These are phyloP conservation scores for Syndactyla subalaris DNA, from an alignment of 2,797 vertebrate species.

Conservation along the genomic window DNA sequence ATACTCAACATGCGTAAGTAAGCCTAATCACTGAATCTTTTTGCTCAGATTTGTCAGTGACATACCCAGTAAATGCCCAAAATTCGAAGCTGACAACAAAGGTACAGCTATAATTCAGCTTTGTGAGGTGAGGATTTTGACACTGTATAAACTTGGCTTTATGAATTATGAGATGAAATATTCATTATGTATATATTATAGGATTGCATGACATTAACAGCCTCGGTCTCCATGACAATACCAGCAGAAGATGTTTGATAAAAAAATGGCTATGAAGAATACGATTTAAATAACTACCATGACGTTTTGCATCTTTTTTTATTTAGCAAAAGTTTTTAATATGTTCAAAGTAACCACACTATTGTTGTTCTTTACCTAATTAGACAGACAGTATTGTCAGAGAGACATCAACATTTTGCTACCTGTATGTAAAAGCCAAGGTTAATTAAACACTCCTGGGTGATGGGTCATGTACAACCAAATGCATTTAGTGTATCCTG, in stretches of 20 bases:
- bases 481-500: not conserved
- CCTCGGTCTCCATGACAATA: slow-evolving; percentile 56
- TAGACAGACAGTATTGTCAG: not conserved
- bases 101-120: not conserved
- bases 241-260: not conserved
- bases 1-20: slow-evolving; percentile 16
- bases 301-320: not conserved
- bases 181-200: slow-evolving; percentile 15
- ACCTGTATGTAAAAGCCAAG: not conserved
- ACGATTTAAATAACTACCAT: slow-evolving; percentile 5
- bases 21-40: not conserved
- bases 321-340: not conserved
- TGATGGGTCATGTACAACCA: not conserved
- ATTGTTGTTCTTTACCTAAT: not conserved
- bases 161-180: slow-evolving; percentile 17
- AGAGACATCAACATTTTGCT: not conserved
- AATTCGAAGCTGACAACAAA: slow-evolving; percentile 19
- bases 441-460: not conserved
- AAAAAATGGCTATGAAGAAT: not conserved
- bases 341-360: not conserved
- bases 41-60: not conserved
- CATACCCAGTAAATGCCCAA: not conserved
- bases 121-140: not conserved
- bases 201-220: slow-evolving; percentile 10
- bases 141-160: not conserved